phyloP scores from a whole-genome alignment of 1,140 invertebrate species.

The Drosophila santomea region DNA sequence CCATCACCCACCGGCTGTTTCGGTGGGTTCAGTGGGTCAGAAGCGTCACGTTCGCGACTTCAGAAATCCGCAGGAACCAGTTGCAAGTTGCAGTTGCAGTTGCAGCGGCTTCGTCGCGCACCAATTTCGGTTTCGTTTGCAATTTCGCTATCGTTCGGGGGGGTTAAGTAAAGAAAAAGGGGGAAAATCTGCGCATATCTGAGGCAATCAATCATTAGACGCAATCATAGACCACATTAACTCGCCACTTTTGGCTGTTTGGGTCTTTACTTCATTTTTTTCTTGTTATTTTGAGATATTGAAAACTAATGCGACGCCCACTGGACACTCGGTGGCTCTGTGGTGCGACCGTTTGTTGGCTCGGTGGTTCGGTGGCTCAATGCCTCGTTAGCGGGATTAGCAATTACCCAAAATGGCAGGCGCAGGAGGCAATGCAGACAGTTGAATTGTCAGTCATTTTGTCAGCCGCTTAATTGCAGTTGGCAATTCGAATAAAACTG shows the following conservation, averaged over 20 bases:
- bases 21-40: conserved; percentile 77
- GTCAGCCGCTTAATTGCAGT: conserved; percentile 80
- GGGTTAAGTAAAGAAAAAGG: conserved; percentile 2
- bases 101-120: conserved; percentile 11
- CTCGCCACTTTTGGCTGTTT: conserved; percentile 54
- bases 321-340: conserved; percentile 49
- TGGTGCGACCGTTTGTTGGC: background rate
- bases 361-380: conserved; percentile 25
- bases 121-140: conserved; percentile 70
- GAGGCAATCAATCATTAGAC: conserved; percentile 81
- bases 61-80: conserved; percentile 45
- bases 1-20: conserved; percentile 63
- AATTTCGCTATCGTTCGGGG: conserved; percentile 69
- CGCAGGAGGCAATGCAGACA: conserved; percentile 19
- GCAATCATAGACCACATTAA: conserved; percentile 80
- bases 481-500: conserved; percentile 63
- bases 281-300: conserved; percentile 47
- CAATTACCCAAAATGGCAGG: conserved; percentile 74
- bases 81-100: conserved; percentile 45
- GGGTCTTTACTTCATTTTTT: background rate
- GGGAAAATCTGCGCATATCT: conserved; percentile 57
- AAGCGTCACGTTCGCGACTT: conserved; percentile 68
- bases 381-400: conserved; percentile 81
- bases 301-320: conserved; percentile 81
- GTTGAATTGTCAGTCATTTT: conserved; percentile 81